These are phyloP conservation scores for Coptodon bakossiorum DNA, from an alignment of 2,113 vertebrate species.

Conservation along the genomic window DNA sequence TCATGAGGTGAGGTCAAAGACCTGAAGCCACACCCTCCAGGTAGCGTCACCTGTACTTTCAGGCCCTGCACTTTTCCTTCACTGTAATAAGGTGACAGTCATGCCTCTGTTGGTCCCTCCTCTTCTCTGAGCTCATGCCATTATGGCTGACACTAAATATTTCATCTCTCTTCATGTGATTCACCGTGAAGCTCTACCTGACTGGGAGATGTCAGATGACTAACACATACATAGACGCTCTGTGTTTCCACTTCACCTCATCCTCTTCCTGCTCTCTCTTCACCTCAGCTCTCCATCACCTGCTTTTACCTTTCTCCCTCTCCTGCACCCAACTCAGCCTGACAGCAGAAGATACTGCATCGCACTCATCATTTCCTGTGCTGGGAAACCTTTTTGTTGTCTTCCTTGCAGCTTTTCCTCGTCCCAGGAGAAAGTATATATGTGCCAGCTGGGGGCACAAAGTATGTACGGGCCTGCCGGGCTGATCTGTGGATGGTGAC, in stretches of 20 bases:
- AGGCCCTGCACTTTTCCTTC: background rate
- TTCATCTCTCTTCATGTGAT: background rate
- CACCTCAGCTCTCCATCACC: background rate
- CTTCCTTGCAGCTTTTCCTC: background rate
- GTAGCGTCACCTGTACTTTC: background rate
- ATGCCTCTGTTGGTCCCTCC: background rate
- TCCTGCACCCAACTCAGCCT: background rate
- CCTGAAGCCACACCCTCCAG: background rate
- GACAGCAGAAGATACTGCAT: background rate
- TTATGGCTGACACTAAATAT: conserved; percentile 1
- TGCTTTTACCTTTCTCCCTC: background rate
- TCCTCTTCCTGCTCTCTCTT: background rate
- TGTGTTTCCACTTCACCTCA: background rate
- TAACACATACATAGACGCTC: background rate
- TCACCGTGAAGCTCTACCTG: background rate
- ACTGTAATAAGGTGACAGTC: background rate
- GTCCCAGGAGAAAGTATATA: background rate
- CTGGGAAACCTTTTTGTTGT: background rate
- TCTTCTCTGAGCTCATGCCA: background rate
- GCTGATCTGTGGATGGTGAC: background rate
- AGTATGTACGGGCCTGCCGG: background rate
- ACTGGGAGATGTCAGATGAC: background rate
- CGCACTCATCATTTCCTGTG: background rate
- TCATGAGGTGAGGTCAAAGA: background rate
- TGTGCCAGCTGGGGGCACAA: background rate